These are phyloP conservation scores for Marasmarcha lunaedactyla DNA, from an alignment of 2,888 invertebrate genomes.

Conservation along the genomic window DNA sequence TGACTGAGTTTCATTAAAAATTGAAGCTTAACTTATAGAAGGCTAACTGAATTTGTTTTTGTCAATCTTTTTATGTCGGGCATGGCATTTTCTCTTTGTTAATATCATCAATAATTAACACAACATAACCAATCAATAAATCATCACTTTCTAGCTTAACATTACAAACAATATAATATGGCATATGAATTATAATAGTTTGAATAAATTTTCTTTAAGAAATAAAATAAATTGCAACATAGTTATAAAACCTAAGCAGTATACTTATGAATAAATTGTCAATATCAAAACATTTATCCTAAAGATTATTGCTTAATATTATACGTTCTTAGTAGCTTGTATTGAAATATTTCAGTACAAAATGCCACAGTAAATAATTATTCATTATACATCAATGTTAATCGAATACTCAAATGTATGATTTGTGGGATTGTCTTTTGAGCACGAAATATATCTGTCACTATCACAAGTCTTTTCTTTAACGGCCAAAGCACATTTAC, in stretches of 20 bases:
- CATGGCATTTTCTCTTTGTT: conserved; percentile 42
- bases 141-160: conserved; percentile 59
- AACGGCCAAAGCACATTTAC: conserved; percentile 45
- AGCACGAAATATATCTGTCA: conserved; percentile 59
- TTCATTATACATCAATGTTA: conserved; percentile 33
- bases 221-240: conserved; percentile 59
- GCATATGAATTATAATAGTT: conserved; percentile 60
- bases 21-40: conserved; percentile 42
- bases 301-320: conserved; percentile 67
- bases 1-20: conserved; percentile 45
- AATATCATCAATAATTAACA: conserved; percentile 17
- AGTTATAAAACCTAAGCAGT: conserved; percentile 58
- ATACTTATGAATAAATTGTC: conserved; percentile 64
- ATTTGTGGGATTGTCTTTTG: conserved; percentile 65
- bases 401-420: conserved; percentile 47
- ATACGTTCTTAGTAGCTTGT: conserved; percentile 57
- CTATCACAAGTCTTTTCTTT: conserved; percentile 61
- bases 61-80: conserved; percentile 34
- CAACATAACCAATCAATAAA: conserved; percentile 33
- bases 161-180: conserved; percentile 66
- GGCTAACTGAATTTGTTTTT: conserved; percentile 33
- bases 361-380: conserved; percentile 40
- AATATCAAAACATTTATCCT: conserved; percentile 69
- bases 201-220: conserved; percentile 59
- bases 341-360: conserved; percentile 62